These are phyloP conservation scores for Dasysyrphus albostriatus DNA, from an alignment of 2,888 invertebrate species.

Conservation along the genomic window DNA sequence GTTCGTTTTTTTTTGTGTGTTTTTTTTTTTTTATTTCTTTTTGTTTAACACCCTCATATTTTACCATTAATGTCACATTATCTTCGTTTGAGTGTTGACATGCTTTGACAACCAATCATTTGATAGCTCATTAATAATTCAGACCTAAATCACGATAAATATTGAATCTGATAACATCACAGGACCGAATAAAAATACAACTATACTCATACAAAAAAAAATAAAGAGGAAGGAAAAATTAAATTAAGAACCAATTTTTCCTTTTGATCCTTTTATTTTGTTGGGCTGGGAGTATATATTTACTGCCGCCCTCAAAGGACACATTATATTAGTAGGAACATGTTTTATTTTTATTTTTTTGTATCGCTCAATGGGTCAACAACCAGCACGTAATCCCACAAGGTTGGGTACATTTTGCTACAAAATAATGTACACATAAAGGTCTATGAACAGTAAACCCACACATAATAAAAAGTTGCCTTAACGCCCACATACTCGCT, in stretches of 20 bases:
- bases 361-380: constrained; percentile 41
- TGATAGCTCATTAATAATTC: constrained; percentile 24
- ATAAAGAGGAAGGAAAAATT: constrained; percentile 17
- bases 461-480: not conserved
- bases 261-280: constrained; percentile 14
- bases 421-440: constrained; percentile 12
- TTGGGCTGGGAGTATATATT: not conserved
- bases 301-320: constrained; percentile 5
- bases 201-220: not conserved
- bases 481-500: constrained; percentile 2
- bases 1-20: not conserved
- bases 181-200: not conserved
- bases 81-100: constrained; percentile 36
- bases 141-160: constrained; percentile 46
- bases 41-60: constrained; percentile 5
- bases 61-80: constrained; percentile 24
- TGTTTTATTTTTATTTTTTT: not conserved
- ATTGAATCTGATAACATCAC: constrained; percentile 41
- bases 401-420: not conserved
- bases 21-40: not conserved
- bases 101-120: constrained; percentile 39
- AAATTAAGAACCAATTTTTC: constrained; percentile 38
- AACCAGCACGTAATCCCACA: constrained; percentile 32
- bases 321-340: constrained; percentile 20
- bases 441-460: constrained; percentile 8